Evolutionary conservation across 2,888 invertebrate genomes (phyloP).

Genomic region (Lasioglossum marginatum): DNA sequence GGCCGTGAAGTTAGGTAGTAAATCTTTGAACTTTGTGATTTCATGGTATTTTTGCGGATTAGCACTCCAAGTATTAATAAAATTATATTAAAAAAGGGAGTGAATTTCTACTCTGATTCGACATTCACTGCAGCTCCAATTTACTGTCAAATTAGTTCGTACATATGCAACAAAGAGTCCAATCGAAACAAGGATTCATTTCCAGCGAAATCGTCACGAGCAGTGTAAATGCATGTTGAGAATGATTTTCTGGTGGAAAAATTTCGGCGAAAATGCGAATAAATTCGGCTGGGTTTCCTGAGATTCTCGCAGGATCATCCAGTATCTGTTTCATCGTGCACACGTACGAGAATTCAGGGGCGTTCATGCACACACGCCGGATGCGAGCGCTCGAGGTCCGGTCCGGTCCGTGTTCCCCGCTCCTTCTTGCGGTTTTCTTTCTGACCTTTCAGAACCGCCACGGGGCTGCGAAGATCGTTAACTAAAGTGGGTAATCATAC

Average conservation of each 20-base stretch:
- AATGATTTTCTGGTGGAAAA: not conserved
- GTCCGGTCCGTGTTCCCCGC: slow-evolving; percentile 63
- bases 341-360: slow-evolving; percentile 24
- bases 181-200: not conserved
- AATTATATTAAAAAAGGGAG: too few relatives aligned
- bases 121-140: too few relatives aligned
- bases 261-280: not conserved
- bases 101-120: too few relatives aligned
- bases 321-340: not conserved
- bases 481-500: slow-evolving; percentile 82
- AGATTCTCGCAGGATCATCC: not conserved
- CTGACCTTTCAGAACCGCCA: slow-evolving; percentile 72
- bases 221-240: not conserved
- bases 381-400: slow-evolving; percentile 38
- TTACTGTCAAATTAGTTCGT: too few relatives aligned
- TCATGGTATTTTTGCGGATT: not conserved
- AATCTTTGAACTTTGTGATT: not conserved
- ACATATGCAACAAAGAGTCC: not conserved
- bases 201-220: not conserved
- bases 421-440: slow-evolving; percentile 78
- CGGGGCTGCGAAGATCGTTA: slow-evolving; percentile 78
- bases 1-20: not conserved
- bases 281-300: not conserved
- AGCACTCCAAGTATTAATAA: too few relatives aligned
- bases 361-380: slow-evolving; percentile 15